Conservation (phyloP, 92 coral and sea anemone species). For the Bergia sp. region DNA sequence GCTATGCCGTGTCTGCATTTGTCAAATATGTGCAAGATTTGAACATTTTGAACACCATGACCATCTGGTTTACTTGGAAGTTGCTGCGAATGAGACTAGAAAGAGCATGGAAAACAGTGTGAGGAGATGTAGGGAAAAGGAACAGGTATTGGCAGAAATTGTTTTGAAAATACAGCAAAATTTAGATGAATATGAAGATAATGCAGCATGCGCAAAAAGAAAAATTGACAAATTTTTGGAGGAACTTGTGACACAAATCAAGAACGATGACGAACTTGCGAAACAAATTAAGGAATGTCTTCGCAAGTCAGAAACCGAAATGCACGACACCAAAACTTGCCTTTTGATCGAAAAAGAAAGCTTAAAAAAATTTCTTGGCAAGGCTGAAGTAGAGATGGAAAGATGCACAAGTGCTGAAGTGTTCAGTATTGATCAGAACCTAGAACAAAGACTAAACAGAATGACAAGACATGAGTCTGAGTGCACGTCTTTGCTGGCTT, state of each 20-base stretch:
- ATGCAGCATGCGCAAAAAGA: background rate
- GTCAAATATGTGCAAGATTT: background rate
- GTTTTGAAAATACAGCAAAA: background rate
- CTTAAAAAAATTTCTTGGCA: background rate
- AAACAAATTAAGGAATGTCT: background rate
- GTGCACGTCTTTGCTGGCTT: background rate
- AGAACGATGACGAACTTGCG: background rate
- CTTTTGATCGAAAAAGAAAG: background rate
- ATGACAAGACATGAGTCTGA: background rate
- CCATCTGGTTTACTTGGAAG: background rate
- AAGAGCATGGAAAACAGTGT: background rate
- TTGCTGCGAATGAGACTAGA: background rate
- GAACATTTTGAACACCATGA: background rate
- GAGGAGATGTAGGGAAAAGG: background rate
- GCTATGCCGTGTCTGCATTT: background rate
- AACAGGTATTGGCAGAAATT: background rate
- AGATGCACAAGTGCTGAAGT: background rate
- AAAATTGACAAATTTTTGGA: constrained; percentile 3
- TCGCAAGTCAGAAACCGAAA: background rate
- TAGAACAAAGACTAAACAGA: background rate
- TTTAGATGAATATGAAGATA: background rate
- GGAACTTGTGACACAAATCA: background rate
- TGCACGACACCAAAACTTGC: background rate
- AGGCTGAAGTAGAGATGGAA: background rate
- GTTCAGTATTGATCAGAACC: background rate